phyloP scores from a whole-genome alignment of 2,113 vertebrate genomes.

The Vireo altiloquus region DNA sequence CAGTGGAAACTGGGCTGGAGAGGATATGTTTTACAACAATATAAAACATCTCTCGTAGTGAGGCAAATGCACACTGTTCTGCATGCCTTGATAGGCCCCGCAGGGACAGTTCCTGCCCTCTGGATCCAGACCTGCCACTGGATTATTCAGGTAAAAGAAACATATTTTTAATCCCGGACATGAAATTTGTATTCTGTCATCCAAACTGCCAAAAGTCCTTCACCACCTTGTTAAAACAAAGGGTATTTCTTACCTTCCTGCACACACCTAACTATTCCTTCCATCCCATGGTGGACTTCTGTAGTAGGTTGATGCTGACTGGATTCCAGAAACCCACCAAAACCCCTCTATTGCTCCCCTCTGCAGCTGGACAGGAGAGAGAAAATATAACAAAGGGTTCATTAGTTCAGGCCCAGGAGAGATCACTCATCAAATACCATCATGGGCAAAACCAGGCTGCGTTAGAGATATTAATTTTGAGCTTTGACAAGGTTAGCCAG shows the following conservation, averaged over 20 bases:
- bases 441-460: accelerated
- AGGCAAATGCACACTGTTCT: not conserved
- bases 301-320: not conserved
- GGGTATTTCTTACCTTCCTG: not conserved
- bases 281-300: not conserved
- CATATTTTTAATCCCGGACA: not conserved
- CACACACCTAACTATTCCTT: not conserved
- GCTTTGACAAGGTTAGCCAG: no score
- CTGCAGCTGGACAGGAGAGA: not conserved
- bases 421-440: not conserved
- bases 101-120: not conserved
- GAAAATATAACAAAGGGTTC: not conserved
- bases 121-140: not conserved
- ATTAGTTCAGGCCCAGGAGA: not conserved
- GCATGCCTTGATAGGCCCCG: accelerated
- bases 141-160: not conserved
- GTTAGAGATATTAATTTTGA: not conserved
- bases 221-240: not conserved
- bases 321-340: not conserved
- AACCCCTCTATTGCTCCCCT: not conserved
- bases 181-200: not conserved
- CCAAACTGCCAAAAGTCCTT: not conserved
- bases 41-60: not conserved
- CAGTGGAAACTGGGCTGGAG: not conserved
- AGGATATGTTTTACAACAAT: not conserved